A percentile compares a stretch with the other conserved stretches of the same genome.
phyloP scores from a whole-genome alignment of 2,797 vertebrate species.

The Cuniculus paca region DNA sequence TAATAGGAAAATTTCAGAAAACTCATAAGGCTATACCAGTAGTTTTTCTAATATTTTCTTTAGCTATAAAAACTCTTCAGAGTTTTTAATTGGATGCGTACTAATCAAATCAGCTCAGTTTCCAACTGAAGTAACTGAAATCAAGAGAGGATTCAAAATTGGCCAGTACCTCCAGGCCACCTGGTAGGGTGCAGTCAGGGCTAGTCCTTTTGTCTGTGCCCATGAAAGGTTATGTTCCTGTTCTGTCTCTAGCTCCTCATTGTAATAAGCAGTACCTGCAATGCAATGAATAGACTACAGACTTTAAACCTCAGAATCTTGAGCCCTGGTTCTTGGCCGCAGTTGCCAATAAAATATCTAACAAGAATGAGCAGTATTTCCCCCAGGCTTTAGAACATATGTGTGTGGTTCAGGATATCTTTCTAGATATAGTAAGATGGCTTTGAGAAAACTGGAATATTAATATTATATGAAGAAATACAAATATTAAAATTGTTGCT shows the following conservation, averaged over 20 bases:
- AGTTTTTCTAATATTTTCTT: conserved; percentile 57
- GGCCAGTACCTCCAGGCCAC: neutral
- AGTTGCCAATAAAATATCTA: neutral
- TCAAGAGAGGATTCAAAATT: neutral
- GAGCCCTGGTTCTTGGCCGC: neutral
- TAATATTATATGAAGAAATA: conserved; percentile 24
- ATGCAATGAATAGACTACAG: neutral
- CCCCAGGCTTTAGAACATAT: neutral
- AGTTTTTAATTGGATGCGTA: conserved; percentile 7
- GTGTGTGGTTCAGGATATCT: neutral
- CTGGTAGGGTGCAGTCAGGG: neutral
- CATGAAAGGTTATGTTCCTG: neutral
- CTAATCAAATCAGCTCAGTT: conserved; percentile 31
- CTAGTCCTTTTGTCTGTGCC: neutral
- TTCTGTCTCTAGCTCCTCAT: neutral
- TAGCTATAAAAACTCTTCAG: conserved; percentile 27
- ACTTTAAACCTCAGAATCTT: neutral
- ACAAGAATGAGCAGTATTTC: neutral
- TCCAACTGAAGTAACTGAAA: neutral
- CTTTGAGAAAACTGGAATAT: neutral
- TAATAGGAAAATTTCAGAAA: conserved; percentile 12
- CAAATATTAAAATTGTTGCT: neutral
- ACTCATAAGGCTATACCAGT: neutral
- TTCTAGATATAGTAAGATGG: neutral
- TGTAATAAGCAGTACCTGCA: neutral